A percentile compares a stretch with the other conserved stretches of the same genome.
These are phyloP conservation scores for Pseudochirops corinnae DNA, from an alignment of 2,797 vertebrate genomes.

Conservation along the genomic window DNA sequence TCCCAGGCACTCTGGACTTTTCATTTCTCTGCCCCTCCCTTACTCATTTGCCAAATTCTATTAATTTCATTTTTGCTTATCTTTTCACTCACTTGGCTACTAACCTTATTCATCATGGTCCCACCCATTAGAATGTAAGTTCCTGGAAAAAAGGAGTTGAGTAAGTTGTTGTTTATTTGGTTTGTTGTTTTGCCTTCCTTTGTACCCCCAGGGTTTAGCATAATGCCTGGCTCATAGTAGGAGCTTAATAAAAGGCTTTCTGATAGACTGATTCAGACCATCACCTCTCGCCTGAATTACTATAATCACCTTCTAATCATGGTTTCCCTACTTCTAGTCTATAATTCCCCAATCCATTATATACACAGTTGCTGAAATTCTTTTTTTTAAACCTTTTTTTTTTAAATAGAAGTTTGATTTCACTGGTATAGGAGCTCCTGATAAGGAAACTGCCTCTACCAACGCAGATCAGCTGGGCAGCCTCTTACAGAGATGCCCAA, in stretches of 20 bases:
- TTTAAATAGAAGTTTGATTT: background rate
- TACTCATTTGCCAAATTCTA: background rate
- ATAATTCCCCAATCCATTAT: background rate
- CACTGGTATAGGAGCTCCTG: background rate
- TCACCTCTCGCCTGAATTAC: background rate
- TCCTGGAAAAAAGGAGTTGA: background rate
- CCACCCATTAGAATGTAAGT: background rate
- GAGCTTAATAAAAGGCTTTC: background rate
- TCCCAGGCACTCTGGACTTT: background rate
- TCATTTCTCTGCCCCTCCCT: background rate
- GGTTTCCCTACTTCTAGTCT: background rate
- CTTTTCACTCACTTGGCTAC: background rate
- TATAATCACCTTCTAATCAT: background rate
- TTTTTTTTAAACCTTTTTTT: background rate
- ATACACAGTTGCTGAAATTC: background rate
- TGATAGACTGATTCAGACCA: background rate
- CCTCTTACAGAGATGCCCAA: background rate
- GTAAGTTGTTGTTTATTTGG: background rate
- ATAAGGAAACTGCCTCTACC: background rate
- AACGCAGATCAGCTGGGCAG: background rate
- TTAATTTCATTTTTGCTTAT: background rate
- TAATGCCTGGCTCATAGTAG: background rate
- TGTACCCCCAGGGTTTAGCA: background rate
- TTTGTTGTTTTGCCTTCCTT: background rate
- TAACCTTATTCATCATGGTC: background rate